Conservation (phyloP, 2,888 invertebrate species). For the Idaea aversata region DNA sequence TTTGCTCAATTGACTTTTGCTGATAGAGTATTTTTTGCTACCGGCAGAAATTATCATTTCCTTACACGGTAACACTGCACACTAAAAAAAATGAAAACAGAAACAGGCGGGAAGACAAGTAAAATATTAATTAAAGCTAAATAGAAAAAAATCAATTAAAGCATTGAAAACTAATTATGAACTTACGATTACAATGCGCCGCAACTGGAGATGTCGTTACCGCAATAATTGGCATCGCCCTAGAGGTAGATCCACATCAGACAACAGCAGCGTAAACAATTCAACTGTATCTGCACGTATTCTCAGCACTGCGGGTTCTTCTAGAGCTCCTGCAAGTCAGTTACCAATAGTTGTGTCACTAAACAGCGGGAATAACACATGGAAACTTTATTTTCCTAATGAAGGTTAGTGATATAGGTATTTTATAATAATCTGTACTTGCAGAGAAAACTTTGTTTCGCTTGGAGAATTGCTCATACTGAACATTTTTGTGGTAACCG, state of each 20-base stretch:
- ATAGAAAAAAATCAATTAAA: conserved; percentile 10
- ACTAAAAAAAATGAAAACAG: too few species aligned
- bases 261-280: conserved; percentile 46
- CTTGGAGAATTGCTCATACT: too few species aligned
- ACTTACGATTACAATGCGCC: conserved; percentile 49
- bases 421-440: too few species aligned
- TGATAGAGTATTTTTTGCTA: too few species aligned
- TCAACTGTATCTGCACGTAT: conserved; percentile 43
- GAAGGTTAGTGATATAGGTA: conserved; percentile 71
- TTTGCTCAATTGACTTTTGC: too few species aligned
- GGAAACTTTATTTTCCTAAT: conserved; percentile 89
- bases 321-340: conserved; percentile 66
- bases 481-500: too few species aligned
- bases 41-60: too few species aligned
- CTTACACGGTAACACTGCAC: too few species aligned
- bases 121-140: background rate
- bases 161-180: background rate
- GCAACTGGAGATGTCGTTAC: conserved; percentile 68
- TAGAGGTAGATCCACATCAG: conserved; percentile 35
- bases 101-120: background rate
- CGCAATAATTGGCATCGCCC: conserved; percentile 55
- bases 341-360: conserved; percentile 57
- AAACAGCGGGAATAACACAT: conserved; percentile 79
- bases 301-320: conserved; percentile 49
- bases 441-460: too few species aligned